phyloP scores from a whole-genome alignment of 2,888 invertebrate genomes.

The Linyphia triangularis region DNA sequence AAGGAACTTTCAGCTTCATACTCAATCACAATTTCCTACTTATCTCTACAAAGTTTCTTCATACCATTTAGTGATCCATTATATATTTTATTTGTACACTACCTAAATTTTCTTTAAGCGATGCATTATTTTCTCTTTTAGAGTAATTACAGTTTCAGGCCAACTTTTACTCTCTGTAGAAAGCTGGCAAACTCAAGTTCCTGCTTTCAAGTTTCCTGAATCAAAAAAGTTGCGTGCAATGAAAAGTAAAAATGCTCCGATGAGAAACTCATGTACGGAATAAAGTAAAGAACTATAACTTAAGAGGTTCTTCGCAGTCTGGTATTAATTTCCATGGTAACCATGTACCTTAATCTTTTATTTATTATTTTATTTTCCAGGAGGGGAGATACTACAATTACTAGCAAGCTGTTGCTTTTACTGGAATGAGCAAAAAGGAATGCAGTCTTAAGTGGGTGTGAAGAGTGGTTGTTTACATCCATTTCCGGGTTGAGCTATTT shows the following conservation, averaged over 20 bases:
- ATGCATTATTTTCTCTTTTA: no score
- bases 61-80: not conserved
- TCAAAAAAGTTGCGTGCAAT: not conserved
- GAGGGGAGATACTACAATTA: not conserved
- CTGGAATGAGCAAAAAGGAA: not conserved
- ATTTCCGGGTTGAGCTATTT: conserved; percentile 1
- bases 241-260: not conserved
- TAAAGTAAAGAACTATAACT: not conserved
- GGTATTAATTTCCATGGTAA: conserved; percentile 12
- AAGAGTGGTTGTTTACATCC: not conserved
- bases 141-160: not conserved
- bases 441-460: not conserved
- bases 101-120: no score
- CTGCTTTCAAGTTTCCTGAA: not conserved
- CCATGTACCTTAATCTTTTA: not conserved
- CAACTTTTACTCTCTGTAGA: not conserved
- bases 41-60: not conserved
- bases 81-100: no score
- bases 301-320: not conserved
- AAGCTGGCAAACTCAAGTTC: not conserved
- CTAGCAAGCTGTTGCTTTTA: not conserved
- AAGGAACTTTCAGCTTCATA: no score
- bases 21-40: not conserved
- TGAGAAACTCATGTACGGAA: conserved; percentile 1
- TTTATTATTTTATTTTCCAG: not conserved